A percentile compares a stretch with the other conserved stretches of the same genome.
phyloP scores from a whole-genome alignment of 2,113 vertebrate species.

The Grus americana region DNA sequence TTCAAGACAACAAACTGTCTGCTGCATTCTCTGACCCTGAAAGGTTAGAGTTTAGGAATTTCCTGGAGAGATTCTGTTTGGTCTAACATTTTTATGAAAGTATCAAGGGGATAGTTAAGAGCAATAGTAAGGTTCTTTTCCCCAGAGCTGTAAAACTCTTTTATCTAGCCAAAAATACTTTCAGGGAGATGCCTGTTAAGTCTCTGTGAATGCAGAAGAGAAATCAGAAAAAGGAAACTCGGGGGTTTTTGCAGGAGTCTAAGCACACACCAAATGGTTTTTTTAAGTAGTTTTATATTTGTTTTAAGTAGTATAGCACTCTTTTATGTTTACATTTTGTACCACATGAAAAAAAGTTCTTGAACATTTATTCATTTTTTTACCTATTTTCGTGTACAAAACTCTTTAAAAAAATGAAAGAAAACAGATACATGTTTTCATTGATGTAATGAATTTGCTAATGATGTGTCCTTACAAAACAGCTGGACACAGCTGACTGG shows the following conservation, averaged over 20 bases:
- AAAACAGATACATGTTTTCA: background rate
- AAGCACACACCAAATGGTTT: background rate
- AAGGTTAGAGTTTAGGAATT: conserved; percentile 81
- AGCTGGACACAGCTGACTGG: conserved; percentile 42
- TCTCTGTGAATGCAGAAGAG: background rate
- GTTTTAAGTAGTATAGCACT: background rate
- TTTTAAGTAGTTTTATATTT: background rate
- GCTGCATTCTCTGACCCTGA: conserved; percentile 74
- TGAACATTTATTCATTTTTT: background rate
- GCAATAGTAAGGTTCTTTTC: conserved; percentile 54
- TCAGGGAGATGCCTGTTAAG: background rate
- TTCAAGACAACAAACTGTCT: conserved; percentile 74
- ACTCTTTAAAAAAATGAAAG: background rate
- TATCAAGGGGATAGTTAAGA: conserved; percentile 70
- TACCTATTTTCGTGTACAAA: background rate
- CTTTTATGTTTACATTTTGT: background rate
- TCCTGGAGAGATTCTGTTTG: conserved; percentile 77
- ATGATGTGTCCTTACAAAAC: background rate
- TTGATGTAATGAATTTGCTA: background rate
- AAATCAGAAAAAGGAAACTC: background rate
- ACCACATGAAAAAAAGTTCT: background rate
- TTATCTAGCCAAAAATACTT: conserved; percentile 68
- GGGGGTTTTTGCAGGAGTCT: background rate
- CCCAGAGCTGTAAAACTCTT: conserved; percentile 61
- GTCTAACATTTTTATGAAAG: conserved; percentile 73